Evolutionary conservation across 1,140 invertebrate genomes (phyloP), one percentile per base, ranked within the genome.

Genomic region (Schlechtendalia chinensis): DNA sequence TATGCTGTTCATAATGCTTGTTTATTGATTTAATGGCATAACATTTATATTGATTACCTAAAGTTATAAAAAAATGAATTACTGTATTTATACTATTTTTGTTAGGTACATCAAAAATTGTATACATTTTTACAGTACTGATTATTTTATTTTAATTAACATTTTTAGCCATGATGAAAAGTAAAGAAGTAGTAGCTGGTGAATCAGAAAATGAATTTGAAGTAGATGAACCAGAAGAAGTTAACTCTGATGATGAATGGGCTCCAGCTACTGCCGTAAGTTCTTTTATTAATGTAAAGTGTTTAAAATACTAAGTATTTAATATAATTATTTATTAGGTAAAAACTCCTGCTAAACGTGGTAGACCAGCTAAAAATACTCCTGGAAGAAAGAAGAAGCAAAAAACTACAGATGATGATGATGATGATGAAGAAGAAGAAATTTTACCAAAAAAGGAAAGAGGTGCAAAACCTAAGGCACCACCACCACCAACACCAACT

Each of bases 121-220:
- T 39, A 39, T 8, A 39, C 32, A 39, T 39, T 39, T 39, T 3
- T 39, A 39, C 32, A n/a, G 32, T 4, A 39, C 32, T 39, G 8
- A 39, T 39, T 39, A 39, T 39, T 39, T 39, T 39, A 39, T 39
- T 39, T 39, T 39, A 39, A 50, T 50, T 50, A 50, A 50, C 8
- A 12, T 81, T 53, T 53, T 47, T 19, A 77, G 69, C 58, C 16
- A 50, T 56, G 50, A 74, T 67, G 58, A 81, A 82, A 56, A 65
- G 82, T 79, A 75, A 83, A 29, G 72, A 83, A 74, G 29, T 81
- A 27, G 63, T 82, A 61, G 53, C 61, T n/a, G 82, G 47, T n/a
- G 74, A 81, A 29, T 83, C 82, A 24, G 82, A 83, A 81, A 83
- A 83, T 56, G 82, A 83, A 58, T 83, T 82, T 81, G 82, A 83